Percentiles rank a stretch among this genome's conserved stretches.
Conservation (phyloP, 1,140 invertebrate genomes). For the Oryctes rhinoceros region DNA sequence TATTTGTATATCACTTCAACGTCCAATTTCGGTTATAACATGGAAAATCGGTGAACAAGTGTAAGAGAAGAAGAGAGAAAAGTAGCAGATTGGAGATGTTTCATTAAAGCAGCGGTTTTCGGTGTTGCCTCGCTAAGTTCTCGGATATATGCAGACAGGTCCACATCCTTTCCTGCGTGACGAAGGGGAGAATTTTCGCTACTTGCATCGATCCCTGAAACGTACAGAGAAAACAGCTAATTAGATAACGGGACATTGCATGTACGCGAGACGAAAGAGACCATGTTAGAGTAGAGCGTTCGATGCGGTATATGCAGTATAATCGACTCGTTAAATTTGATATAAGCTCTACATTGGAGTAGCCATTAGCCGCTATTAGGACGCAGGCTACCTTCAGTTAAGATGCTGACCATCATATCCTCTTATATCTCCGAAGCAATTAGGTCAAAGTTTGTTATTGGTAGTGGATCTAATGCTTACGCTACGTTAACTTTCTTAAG, state of each 20-base stretch:
- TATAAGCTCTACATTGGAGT: not conserved
- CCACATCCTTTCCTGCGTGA: conserved; percentile 55
- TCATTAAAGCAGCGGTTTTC: conserved; percentile 52
- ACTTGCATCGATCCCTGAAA: conserved; percentile 61
- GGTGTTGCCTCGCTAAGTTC: conserved; percentile 50
- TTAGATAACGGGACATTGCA: not conserved
- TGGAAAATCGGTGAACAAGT: too few species aligned
- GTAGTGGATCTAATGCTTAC: not conserved
- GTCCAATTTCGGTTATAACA: too few species aligned
- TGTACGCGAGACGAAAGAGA: not conserved
- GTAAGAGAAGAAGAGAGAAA: too few species aligned
- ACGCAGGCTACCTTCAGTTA: not conserved
- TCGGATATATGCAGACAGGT: conserved; percentile 55
- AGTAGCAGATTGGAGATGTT: too few species aligned
- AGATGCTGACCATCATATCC: conserved; percentile 4
- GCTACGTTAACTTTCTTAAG: not conserved
- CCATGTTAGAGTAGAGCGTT: not conserved
- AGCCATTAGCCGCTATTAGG: conserved; percentile 13
- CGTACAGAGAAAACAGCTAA: conserved; percentile 41
- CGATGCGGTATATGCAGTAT: conserved; percentile 1
- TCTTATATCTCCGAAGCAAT: not conserved
- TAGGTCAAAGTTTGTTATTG: not conserved
- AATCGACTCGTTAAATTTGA: conserved; percentile 9
- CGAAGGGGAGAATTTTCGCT: conserved; percentile 58
- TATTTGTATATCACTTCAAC: too few species aligned